These are phyloP conservation scores for Mesoclemmys tuberculata DNA, from an alignment of 2,113 vertebrate species.

Conservation along the genomic window DNA sequence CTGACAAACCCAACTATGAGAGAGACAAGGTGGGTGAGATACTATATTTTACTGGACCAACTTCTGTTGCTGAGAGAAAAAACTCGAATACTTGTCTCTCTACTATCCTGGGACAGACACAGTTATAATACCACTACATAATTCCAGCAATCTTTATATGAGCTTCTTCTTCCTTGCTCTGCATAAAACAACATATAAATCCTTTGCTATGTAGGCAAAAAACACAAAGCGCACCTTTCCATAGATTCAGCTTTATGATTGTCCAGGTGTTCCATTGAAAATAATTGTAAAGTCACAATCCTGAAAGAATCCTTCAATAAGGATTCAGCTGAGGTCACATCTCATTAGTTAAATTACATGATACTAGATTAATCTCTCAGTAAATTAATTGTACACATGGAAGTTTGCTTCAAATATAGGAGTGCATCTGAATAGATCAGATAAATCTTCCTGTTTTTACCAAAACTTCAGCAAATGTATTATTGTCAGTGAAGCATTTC, in stretches of 20 bases:
- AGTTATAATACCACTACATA: neutral
- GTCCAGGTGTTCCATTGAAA: neutral
- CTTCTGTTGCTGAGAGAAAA: neutral
- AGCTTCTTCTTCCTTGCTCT: neutral
- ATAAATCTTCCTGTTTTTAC: neutral
- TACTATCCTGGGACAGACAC: neutral
- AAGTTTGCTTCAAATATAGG: neutral
- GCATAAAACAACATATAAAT: neutral
- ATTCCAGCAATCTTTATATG: neutral
- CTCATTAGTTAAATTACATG: constrained; percentile 15
- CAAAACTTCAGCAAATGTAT: neutral
- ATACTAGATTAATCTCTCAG: neutral
- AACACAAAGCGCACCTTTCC: neutral
- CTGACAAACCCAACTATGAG: neutral
- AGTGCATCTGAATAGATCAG: neutral
- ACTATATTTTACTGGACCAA: neutral
- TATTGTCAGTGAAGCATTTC: neutral
- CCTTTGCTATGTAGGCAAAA: neutral
- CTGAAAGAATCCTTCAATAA: neutral
- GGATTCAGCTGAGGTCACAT: neutral
- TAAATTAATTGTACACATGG: constrained; percentile 16
- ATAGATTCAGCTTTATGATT: neutral
- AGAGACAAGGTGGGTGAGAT: neutral
- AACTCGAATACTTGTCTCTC: neutral
- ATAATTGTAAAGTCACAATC: neutral